These are phyloP conservation scores for Microchrysa polita DNA, from an alignment of 2,888 invertebrate species.

Conservation along the genomic window DNA sequence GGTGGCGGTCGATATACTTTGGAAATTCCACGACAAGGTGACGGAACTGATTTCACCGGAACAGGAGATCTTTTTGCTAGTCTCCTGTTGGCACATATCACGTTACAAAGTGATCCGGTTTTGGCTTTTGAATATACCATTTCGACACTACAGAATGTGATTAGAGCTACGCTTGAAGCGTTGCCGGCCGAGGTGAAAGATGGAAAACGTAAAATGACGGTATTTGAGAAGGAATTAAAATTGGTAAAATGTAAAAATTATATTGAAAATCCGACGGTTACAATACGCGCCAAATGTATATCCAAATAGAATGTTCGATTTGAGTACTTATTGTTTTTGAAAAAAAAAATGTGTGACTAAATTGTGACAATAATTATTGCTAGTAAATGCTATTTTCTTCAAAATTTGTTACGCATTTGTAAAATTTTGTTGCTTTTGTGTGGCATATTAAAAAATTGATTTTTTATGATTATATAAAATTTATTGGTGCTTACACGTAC, in stretches of 20 bases:
- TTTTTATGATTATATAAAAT: neutral
- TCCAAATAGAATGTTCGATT: neutral
- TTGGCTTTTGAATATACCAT: constrained; percentile 83
- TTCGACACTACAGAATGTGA: constrained; percentile 81
- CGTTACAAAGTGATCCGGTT: constrained; percentile 74
- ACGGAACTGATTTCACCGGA: constrained; percentile 85
- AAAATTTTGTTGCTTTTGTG: neutral
- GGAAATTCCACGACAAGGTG: constrained; percentile 77
- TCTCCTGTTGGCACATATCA: constrained; percentile 86
- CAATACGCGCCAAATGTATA: constrained; percentile 57
- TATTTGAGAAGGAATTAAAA: constrained; percentile 75
- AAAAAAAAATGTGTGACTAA: neutral
- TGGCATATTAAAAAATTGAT: neutral
- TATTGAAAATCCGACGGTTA: constrained; percentile 75
- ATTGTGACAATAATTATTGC: constrained; percentile 17
- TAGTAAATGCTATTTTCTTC: constrained; percentile 3
- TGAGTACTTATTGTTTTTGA: too few relatives aligned
- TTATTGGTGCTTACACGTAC: too few relatives aligned
- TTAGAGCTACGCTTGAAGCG: constrained; percentile 74
- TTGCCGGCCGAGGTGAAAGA: constrained; percentile 60
- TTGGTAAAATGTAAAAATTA: constrained; percentile 83
- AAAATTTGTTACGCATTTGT: neutral
- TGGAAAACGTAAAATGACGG: constrained; percentile 62
- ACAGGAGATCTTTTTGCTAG: constrained; percentile 96
- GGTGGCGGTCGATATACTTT: constrained; percentile 58